phyloP scores from a whole-genome alignment of 2,888 invertebrate species.

The Melipona bicolor region DNA sequence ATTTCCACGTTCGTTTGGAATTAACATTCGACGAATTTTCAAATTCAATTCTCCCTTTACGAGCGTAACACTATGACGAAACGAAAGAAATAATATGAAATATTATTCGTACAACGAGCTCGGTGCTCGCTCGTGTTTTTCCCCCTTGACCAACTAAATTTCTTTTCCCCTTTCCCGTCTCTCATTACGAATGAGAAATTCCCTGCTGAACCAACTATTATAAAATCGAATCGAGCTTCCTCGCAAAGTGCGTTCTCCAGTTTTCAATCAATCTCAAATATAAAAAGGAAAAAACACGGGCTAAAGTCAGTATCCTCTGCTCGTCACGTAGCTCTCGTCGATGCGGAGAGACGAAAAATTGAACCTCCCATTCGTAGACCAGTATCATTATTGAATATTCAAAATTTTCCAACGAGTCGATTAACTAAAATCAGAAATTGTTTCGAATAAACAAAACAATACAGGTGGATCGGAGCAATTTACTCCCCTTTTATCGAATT shows the following conservation, averaged over 20 bases:
- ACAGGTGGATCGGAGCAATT: neutral
- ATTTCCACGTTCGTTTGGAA: too few relatives aligned
- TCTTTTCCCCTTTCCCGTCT: neutral
- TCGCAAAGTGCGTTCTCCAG: neutral
- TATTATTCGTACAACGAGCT: too few relatives aligned
- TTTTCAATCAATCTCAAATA: neutral
- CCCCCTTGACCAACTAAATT: neutral
- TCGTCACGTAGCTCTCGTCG: neutral
- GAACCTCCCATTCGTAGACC: neutral
- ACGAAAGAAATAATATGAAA: neutral
- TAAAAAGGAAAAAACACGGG: neutral
- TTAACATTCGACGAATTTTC: too few relatives aligned
- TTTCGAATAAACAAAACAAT: too few relatives aligned
- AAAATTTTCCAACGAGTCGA: neutral
- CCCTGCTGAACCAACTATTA: neutral
- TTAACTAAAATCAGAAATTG: neutral
- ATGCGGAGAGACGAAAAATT: neutral
- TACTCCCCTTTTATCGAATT: neutral
- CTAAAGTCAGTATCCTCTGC: neutral
- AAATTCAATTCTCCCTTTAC: neutral
- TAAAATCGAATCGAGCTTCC: neutral
- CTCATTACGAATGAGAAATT: neutral
- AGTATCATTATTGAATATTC: neutral
- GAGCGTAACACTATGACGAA: neutral
- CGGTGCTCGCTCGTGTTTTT: neutral